Conservation (phyloP, 2,797 vertebrate species). For the Tangara arthus region DNA sequence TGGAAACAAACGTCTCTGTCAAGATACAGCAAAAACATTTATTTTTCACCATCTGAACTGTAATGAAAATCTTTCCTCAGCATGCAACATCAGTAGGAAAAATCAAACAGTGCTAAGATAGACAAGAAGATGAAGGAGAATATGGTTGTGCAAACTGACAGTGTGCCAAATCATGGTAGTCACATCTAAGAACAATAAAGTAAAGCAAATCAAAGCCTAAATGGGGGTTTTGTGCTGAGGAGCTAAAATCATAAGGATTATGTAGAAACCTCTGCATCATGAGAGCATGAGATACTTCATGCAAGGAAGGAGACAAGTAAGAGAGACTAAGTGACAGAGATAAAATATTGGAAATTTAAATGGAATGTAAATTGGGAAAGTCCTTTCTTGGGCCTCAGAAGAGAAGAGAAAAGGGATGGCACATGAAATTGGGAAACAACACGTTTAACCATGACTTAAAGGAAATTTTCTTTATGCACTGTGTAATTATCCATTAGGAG, state of each 20-base stretch:
- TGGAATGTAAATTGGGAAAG: not conserved
- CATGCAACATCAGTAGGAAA: not conserved
- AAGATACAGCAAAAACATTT: not conserved
- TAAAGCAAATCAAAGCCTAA: not conserved
- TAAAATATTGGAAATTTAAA: not conserved
- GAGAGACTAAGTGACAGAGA: not conserved
- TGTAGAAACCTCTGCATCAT: not conserved
- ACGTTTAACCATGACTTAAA: not conserved
- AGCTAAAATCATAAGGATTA: not conserved
- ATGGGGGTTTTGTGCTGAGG: accelerated
- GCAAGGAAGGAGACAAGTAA: not conserved
- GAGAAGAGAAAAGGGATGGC: not conserved
- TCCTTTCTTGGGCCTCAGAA: not conserved
- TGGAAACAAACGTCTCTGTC: not conserved
- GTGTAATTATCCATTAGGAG: not conserved
- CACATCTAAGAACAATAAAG: not conserved
- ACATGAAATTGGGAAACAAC: not conserved
- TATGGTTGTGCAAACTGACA: not conserved
- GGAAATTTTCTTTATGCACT: not conserved
- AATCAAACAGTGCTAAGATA: not conserved
- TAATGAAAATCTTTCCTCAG: not conserved
- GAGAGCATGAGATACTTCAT: not conserved
- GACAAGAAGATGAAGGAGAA: not conserved
- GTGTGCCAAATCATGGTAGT: not conserved
- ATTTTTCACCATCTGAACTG: not conserved